Percentiles rank a stretch among this genome's conserved stretches.
These are phyloP conservation scores for Lota lota DNA, from an alignment of 2,113 vertebrate genomes.

Conservation along the genomic window DNA sequence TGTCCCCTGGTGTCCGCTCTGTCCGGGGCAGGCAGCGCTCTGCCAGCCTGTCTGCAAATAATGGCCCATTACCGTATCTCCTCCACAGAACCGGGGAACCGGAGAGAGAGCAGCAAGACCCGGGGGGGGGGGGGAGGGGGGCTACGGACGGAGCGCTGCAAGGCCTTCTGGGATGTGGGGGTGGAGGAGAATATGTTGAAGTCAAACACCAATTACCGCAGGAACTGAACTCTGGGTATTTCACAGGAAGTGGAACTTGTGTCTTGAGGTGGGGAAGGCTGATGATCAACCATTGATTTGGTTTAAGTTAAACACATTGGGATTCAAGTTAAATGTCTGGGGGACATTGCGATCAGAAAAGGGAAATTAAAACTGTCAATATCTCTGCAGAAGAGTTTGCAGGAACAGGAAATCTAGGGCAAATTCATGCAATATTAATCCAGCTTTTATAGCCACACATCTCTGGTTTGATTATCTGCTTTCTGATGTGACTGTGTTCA, in stretches of 20 bases:
- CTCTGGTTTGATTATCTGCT: conserved; percentile 63
- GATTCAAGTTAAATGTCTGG: no score
- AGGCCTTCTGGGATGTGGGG: conserved; percentile 25
- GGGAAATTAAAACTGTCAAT: conserved; percentile 33
- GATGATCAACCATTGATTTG: no score
- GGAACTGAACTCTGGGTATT: conserved; percentile 47
- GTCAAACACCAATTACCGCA: conserved; percentile 64
- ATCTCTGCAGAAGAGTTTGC: conserved; percentile 28
- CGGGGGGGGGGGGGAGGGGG: conserved; percentile 5
- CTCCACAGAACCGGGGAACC: conserved; percentile 5
- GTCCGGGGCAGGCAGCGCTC: conserved; percentile 9
- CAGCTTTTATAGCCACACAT: conserved; percentile 60
- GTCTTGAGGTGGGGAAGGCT: neutral
- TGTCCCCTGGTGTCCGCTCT: no score
- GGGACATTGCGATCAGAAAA: no score
- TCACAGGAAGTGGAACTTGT: neutral
- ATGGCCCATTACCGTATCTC: conserved; percentile 42
- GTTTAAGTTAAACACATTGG: no score
- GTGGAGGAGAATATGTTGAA: conserved; percentile 42
- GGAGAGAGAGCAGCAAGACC: conserved; percentile 18
- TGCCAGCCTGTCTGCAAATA: conserved; percentile 42
- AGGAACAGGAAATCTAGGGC: conserved; percentile 51
- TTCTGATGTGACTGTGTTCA: conserved; percentile 52
- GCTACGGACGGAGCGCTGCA: neutral
- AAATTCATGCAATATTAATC: conserved; percentile 66